Evolutionary conservation across 2,113 vertebrate species (phyloP).

Genomic region (Corapipo altera): DNA sequence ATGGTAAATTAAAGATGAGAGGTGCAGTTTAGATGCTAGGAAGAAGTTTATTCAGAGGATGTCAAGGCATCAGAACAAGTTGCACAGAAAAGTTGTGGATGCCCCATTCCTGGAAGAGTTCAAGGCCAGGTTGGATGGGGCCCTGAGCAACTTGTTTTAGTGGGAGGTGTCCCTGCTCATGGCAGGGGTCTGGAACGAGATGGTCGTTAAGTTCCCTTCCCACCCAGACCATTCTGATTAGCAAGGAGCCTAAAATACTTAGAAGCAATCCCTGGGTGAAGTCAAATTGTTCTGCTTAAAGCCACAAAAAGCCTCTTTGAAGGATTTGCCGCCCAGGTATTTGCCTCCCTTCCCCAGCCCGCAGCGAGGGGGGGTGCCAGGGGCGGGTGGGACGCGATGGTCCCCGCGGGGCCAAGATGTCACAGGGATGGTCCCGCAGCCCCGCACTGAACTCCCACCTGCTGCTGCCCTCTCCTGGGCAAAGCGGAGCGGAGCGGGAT

Average conservation of each 20-base stretch:
- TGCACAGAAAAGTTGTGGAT: not conserved
- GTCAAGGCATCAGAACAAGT: not conserved
- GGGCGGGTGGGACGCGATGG: not conserved
- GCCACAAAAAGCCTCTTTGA: fast-evolving
- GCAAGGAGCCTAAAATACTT: not conserved
- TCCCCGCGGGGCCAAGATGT: not conserved
- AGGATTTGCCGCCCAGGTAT: fast-evolving
- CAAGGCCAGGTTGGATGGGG: not conserved
- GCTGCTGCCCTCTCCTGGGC: slow-evolving; percentile 46
- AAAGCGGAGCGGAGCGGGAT: not conserved
- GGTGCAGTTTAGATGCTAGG: not conserved
- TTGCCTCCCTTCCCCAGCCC: fast-evolving
- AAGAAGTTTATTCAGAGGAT: not conserved
- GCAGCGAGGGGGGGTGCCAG: fast-evolving
- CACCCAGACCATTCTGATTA: not conserved
- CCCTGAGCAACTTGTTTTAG: not conserved
- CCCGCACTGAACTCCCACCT: not conserved
- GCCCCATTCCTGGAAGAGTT: not conserved
- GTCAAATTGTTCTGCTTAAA: fast-evolving
- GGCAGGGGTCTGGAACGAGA: not conserved
- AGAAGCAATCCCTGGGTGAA: not conserved
- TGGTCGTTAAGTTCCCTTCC: not conserved
- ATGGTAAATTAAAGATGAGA: not conserved
- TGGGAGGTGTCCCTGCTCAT: not conserved
- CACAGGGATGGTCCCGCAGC: not conserved